These are phyloP conservation scores for Otis tarda DNA, from an alignment of 2,113 vertebrate species.

Conservation along the genomic window DNA sequence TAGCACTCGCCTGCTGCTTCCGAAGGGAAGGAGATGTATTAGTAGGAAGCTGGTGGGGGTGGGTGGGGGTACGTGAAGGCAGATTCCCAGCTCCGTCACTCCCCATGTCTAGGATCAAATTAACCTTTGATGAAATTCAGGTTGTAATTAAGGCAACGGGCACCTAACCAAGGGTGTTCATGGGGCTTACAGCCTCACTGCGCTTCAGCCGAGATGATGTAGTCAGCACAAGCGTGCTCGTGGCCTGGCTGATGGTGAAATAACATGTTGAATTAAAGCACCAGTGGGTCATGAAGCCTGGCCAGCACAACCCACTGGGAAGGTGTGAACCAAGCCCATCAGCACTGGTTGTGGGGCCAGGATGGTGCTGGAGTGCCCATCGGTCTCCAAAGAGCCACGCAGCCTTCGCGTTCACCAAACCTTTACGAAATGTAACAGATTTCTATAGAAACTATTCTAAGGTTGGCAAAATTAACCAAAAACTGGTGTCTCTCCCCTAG, in stretches of 20 bases:
- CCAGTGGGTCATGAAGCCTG: neutral
- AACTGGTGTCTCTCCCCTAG: neutral
- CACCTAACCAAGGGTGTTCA: neutral
- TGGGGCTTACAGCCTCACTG: neutral
- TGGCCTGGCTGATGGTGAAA: neutral
- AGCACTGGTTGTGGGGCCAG: neutral
- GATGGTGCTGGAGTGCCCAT: neutral
- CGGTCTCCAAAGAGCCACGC: accelerated
- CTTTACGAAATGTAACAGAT: neutral
- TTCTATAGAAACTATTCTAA: neutral
- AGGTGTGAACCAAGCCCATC: neutral
- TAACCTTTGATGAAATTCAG: neutral
- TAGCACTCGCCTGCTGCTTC: neutral
- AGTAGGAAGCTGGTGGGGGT: neutral
- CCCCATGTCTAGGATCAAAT: neutral
- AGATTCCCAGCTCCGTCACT: neutral
- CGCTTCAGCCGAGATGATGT: neutral
- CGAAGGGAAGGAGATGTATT: neutral
- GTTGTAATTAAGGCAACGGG: neutral
- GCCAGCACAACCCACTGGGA: neutral
- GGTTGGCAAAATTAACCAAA: neutral
- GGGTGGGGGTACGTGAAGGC: neutral
- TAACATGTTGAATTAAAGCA: neutral
- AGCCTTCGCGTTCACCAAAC: neutral
- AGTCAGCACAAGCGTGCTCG: neutral